These are phyloP conservation scores for Pantherophis vulpinus DNA, from an alignment of 2,797 vertebrate species.

Conservation along the genomic window DNA sequence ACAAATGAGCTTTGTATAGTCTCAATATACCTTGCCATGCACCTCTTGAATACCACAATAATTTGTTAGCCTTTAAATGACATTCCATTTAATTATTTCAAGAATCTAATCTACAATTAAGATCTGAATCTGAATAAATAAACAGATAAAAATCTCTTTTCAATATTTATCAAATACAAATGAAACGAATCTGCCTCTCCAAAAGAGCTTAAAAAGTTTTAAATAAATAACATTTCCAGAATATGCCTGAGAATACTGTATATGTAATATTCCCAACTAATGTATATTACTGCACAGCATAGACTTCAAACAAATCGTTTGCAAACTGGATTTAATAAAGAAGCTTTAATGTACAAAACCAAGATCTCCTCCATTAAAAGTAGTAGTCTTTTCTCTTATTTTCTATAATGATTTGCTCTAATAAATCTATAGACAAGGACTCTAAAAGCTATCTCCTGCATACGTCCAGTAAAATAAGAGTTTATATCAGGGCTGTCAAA, in stretches of 20 bases:
- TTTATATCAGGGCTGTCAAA: not conserved
- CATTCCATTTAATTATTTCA: not conserved
- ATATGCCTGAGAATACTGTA: not conserved
- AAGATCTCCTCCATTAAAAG: not conserved
- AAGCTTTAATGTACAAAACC: not conserved
- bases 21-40: not conserved
- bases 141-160: not conserved
- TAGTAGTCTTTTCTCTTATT: not conserved
- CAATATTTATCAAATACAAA: not conserved
- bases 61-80: not conserved
- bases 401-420: not conserved
- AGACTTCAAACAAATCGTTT: not conserved
- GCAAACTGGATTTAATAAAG: not conserved
- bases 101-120: not conserved
- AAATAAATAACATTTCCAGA: not conserved
- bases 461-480: not conserved
- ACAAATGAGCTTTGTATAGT: not conserved
- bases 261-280: not conserved
- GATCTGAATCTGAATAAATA: not conserved
- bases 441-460: slow-evolving; percentile 5
- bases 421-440: not conserved
- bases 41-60: not conserved
- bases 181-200: not conserved
- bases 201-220: not conserved
- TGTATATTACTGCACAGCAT: not conserved